Base-by-base conservation (phyloP, 37 sponge, comb jelly and placozoan genomes). In the Halisarca cf. caerulea region DNA sequence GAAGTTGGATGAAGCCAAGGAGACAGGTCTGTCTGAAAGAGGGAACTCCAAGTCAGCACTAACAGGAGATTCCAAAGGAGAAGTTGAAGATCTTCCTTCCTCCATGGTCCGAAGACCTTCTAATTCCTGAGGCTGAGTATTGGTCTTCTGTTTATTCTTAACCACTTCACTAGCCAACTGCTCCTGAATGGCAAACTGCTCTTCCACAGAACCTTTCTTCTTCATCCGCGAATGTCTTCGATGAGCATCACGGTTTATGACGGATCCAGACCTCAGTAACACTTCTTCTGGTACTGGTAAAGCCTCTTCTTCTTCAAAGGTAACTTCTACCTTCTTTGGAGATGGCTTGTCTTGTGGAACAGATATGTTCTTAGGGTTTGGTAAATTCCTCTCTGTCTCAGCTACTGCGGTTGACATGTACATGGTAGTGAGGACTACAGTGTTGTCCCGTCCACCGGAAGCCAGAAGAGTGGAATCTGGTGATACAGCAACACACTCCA, bases 391-490 rank as follows among this genome's bases (percentile, higher is more conserved):
- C 51, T 84, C 28, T 7, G 55, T 17, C 32, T 36, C 38, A 15
- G 43, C 41, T 28, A 25, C 39, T 27, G 58, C 66, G 24, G 84
- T 45, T 33, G 60, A 37, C 14, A 88, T 83, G n/a, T 80, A 72
- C 25, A 93, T 69, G 8, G 83, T 90, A 58, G 86, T 87, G 35
- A 95, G 77, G 0, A 89, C 90, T n/a, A 95, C 45, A 14, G 81
- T 39, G 34, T 89, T 89, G 80, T 95, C 95, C 54, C 95, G 62
- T 21, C 90, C 95, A 17, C 95, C 95, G 32, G 95, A 86, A 7
- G 89, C 92, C 33, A 95, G 60, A 28, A 91, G 62, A 21, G 91
- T 86, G 15, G 92, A 90, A 81, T 95, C 95, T 1, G 92, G 95
- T 64, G 95, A 91, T 32, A 95, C 87, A 7, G 79, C 64, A 6